Percentiles rank a stretch among this genome's conserved stretches.
Evolutionary conservation across 2,797 vertebrate species (phyloP).

Genomic region (Falco concolor): DNA sequence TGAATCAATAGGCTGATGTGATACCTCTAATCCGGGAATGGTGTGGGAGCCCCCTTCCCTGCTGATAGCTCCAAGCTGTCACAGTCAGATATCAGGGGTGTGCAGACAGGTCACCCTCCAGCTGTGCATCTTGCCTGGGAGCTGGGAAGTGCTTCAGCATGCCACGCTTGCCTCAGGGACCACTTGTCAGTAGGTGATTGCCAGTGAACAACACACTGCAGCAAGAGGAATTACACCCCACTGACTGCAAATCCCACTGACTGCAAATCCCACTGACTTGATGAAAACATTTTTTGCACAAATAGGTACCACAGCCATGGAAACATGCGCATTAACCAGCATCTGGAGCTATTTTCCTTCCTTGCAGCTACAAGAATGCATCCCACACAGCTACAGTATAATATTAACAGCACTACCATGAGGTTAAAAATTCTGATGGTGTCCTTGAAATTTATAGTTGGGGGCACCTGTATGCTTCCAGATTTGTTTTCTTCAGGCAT

Average conservation of each 20-base stretch:
- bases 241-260: not conserved
- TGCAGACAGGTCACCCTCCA: not conserved
- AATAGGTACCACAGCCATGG: not conserved
- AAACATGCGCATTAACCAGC: not conserved
- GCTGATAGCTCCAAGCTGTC: not conserved
- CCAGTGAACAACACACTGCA: not conserved
- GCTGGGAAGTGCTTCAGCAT: not conserved
- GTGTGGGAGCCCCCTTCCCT: not conserved
- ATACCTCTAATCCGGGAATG: not conserved
- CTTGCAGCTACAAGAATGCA: not conserved
- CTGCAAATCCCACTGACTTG: not conserved
- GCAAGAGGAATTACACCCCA: not conserved
- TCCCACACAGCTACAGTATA: not conserved
- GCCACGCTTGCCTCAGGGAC: not conserved
- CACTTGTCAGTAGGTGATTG: not conserved
- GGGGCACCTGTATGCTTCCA: not conserved
- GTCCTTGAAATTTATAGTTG: slow-evolving; percentile 17
- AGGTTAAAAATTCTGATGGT: not conserved
- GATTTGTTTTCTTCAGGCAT: not conserved
- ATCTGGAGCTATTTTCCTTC: not conserved
- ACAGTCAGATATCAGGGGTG: not conserved
- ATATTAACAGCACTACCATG: not conserved
- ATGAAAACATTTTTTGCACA: not conserved
- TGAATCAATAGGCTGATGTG: not conserved
- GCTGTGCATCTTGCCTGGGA: not conserved